These are phyloP conservation scores for Apeira syringaria DNA, from an alignment of 2,888 invertebrate genomes.

Conservation along the genomic window DNA sequence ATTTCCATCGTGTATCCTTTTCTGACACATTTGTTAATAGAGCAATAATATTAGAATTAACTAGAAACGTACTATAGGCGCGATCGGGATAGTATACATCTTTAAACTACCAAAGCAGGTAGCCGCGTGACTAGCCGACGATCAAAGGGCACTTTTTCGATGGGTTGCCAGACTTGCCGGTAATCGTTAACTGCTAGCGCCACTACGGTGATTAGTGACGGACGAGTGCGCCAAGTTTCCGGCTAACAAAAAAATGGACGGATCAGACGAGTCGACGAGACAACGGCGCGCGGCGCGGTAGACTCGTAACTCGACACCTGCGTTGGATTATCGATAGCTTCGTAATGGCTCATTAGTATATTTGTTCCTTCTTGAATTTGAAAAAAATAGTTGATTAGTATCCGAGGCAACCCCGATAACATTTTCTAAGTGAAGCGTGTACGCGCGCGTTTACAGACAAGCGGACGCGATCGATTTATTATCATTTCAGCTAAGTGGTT, in stretches of 20 bases:
- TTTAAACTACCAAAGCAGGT: too few relatives aligned
- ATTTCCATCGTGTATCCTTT: too few relatives aligned
- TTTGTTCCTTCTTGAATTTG: too few relatives aligned
- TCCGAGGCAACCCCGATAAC: slow-evolving; percentile 73
- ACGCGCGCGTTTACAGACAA: slow-evolving; percentile 13
- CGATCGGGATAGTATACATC: too few relatives aligned
- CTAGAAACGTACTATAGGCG: too few relatives aligned
- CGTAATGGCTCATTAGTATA: too few relatives aligned
- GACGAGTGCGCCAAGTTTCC: slow-evolving; percentile 42
- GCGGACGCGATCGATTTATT: slow-evolving; percentile 15
- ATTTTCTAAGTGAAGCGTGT: slow-evolving; percentile 6
- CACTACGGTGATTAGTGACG: slow-evolving; percentile 47
- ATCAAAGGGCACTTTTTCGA: slow-evolving; percentile 23
- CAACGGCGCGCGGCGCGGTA: slow-evolving; percentile 17
- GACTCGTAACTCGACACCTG: slow-evolving; percentile 48
- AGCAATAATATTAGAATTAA: too few relatives aligned
- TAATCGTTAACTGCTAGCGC: slow-evolving; percentile 29
- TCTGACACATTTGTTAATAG: too few relatives aligned
- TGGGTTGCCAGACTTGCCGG: background rate
- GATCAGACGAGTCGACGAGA: slow-evolving; percentile 32
- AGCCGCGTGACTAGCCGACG: background rate
- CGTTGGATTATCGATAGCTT: slow-evolving; percentile 18
- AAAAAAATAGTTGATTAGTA: slow-evolving; percentile 10
- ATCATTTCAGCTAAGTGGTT: slow-evolving; percentile 25
- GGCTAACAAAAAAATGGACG: slow-evolving; percentile 42